These are phyloP conservation scores for Archocentrus centrarchus DNA, from an alignment of 2,113 vertebrate genomes.

Conservation along the genomic window DNA sequence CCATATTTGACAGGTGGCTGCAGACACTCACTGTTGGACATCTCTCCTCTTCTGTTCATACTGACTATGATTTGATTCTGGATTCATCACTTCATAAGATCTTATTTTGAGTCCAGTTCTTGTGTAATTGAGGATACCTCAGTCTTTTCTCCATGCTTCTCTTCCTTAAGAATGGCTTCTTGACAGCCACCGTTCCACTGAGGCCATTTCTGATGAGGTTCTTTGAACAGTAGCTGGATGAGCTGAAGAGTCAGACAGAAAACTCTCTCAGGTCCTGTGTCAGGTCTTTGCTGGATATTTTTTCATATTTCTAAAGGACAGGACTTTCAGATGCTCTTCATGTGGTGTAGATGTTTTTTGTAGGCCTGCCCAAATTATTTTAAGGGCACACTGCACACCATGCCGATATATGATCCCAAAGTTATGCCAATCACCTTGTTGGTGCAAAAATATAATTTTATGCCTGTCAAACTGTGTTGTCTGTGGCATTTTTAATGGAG, in stretches of 20 bases:
- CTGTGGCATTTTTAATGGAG: not conserved
- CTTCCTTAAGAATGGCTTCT: not conserved
- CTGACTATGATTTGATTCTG: too few species aligned
- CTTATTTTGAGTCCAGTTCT: too few species aligned
- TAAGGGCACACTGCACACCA: not conserved
- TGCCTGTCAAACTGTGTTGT: not conserved
- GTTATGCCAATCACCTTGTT: not conserved
- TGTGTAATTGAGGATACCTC: not conserved
- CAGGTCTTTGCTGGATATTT: not conserved
- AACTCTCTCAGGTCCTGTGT: not conserved
- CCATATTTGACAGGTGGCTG: too few species aligned
- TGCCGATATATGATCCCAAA: not conserved
- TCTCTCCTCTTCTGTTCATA: too few species aligned
- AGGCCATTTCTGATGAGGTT: not conserved
- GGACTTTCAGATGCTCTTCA: not conserved
- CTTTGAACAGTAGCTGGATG: not conserved
- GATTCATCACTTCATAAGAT: too few species aligned
- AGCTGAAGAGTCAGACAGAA: not conserved
- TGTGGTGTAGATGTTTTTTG: not conserved
- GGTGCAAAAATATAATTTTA: too few species aligned
- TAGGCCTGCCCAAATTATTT: rapidly evolving
- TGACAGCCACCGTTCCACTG: not conserved
- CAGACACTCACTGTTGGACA: too few species aligned
- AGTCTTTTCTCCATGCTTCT: rapidly evolving
- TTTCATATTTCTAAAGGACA: not conserved